Percentiles rank a stretch among this genome's conserved stretches.
Evolutionary conservation across 2,888 invertebrate species (phyloP).

Genomic region (Torymus auratus): DNA sequence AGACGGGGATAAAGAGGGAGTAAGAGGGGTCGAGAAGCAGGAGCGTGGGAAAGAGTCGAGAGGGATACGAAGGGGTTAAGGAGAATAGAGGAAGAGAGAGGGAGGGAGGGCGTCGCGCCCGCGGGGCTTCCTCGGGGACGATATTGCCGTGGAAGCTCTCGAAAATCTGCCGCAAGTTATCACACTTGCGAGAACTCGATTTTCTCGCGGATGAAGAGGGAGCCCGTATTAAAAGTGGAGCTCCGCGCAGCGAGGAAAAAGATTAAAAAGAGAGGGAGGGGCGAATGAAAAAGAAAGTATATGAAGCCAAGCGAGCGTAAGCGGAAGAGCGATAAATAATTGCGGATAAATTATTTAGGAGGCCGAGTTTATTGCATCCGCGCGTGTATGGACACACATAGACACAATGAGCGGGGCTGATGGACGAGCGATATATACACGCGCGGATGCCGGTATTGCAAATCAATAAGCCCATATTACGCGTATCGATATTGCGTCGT

Average conservation of each 20-base stretch:
- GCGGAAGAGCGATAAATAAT: background rate
- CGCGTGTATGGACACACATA: no score
- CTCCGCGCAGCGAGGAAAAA: background rate
- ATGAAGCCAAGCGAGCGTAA: background rate
- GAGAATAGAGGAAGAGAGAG: slow-evolving; percentile 35
- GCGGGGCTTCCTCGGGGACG: slow-evolving; percentile 29
- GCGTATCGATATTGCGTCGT: background rate
- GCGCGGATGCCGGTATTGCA: background rate
- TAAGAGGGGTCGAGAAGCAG: background rate
- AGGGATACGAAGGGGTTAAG: slow-evolving; percentile 17
- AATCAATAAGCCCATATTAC: background rate
- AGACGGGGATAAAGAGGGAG: slow-evolving; percentile 21
- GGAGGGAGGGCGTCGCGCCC: slow-evolving; percentile 13
- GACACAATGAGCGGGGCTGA: no score
- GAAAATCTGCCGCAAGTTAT: slow-evolving; percentile 58
- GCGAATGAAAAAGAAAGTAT: background rate
- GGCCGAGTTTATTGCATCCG: no score
- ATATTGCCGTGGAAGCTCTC: slow-evolving; percentile 52
- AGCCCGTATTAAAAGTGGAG: slow-evolving; percentile 11
- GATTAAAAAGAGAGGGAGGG: slow-evolving; percentile 1
- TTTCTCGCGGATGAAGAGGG: slow-evolving; percentile 23
- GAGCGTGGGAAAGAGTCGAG: slow-evolving; percentile 11
- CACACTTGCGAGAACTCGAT: slow-evolving; percentile 57
- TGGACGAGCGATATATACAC: no score
- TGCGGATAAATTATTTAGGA: no score